phyloP scores from a whole-genome alignment of 2,888 invertebrate species.

The Eupithecia subfuscata region DNA sequence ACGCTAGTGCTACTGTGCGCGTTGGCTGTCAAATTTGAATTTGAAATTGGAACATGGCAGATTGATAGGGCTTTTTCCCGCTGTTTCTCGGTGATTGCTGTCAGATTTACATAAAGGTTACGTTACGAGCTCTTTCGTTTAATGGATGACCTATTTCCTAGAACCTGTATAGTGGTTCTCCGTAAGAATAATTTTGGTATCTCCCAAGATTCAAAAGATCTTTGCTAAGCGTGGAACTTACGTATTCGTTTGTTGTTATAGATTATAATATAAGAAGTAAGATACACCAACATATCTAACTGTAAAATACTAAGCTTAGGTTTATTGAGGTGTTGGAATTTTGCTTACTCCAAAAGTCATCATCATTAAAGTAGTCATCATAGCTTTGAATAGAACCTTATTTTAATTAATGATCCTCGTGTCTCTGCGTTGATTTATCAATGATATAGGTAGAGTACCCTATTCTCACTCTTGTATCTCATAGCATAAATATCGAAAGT shows the following conservation, averaged over 20 bases:
- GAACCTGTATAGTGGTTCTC: slow-evolving; percentile 13
- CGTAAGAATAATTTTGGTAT: neutral
- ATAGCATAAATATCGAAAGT: neutral
- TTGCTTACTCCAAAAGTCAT: neutral
- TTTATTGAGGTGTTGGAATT: neutral
- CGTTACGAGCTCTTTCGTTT: slow-evolving; percentile 31
- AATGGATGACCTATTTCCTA: slow-evolving; percentile 22
- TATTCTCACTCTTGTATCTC: neutral
- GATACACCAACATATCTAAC: neutral
- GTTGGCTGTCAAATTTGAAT: slow-evolving; percentile 71
- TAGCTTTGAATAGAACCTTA: neutral
- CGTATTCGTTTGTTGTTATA: neutral
- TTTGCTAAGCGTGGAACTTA: neutral
- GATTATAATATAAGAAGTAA: neutral
- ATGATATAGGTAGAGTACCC: neutral
- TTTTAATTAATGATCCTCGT: neutral
- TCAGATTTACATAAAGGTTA: slow-evolving; percentile 57
- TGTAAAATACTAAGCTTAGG: neutral
- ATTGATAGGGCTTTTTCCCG: slow-evolving; percentile 51
- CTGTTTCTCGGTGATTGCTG: slow-evolving; percentile 55
- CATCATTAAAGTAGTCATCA: neutral
- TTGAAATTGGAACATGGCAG: slow-evolving; percentile 62
- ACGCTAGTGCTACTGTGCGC: slow-evolving; percentile 49
- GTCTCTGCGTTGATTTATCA: neutral
- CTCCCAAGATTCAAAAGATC: neutral